These are phyloP conservation scores for Sebastes taczanowskii DNA, from an alignment of 2,797 vertebrate genomes.

Conservation along the genomic window DNA sequence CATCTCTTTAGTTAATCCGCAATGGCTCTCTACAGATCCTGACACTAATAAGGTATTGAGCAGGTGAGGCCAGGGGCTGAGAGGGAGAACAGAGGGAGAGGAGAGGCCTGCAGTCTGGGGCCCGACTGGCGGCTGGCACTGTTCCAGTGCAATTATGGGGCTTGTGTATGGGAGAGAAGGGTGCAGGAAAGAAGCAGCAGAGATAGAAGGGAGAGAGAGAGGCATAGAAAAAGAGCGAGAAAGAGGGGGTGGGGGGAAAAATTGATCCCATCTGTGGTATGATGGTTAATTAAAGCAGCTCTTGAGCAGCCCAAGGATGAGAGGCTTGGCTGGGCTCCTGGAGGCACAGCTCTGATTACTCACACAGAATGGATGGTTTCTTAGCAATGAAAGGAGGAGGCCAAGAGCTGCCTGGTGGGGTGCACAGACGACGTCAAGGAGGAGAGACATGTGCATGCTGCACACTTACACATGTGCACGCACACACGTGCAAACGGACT, in stretches of 20 bases:
- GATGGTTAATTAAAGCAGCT: conserved; percentile 99
- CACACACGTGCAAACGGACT: conserved; percentile 27
- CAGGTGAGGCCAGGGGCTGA: conserved; percentile 90
- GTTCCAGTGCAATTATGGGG: conserved; percentile 82
- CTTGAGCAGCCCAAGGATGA: conserved; percentile 98
- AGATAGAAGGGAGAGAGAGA: conserved; percentile 74
- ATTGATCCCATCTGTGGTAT: conserved; percentile 99
- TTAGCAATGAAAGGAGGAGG: conserved; percentile 96
- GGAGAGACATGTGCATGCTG: conserved; percentile 71
- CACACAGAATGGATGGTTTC: conserved; percentile 99
- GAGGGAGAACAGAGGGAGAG: conserved; percentile 72
- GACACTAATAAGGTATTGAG: conserved; percentile 99
- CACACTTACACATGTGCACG: conserved; percentile 54
- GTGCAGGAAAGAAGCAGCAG: conserved; percentile 84
- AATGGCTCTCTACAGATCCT: conserved; percentile 94
- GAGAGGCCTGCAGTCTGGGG: conserved; percentile 76
- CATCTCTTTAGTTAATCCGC: conserved; percentile 98
- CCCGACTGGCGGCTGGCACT: conserved; percentile 75
- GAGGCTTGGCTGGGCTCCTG: conserved; percentile 98
- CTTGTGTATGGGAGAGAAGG: conserved; percentile 79
- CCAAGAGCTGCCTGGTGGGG: conserved; percentile 92
- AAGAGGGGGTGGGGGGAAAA: conserved; percentile 78
- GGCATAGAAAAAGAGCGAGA: conserved; percentile 57
- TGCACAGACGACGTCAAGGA: conserved; percentile 75
- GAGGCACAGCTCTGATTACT: conserved; percentile 98